phyloP scores from a whole-genome alignment of 2,797 vertebrate genomes.

The Phoxinus dragarum region DNA sequence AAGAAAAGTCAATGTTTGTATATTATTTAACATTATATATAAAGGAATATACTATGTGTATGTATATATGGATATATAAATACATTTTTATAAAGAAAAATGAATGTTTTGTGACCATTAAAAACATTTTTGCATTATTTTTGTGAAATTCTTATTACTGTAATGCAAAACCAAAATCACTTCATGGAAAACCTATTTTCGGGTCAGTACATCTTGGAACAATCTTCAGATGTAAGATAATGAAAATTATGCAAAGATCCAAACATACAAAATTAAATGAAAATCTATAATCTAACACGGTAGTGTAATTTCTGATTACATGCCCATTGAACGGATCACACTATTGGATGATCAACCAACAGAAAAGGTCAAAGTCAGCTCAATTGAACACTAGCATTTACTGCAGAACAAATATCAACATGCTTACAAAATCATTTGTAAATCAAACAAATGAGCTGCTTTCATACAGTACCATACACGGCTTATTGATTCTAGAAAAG shows the following conservation, averaged over 20 bases:
- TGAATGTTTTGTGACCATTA: too few species aligned
- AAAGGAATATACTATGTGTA: too few species aligned
- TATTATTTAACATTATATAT: too few species aligned
- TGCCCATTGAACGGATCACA: background rate
- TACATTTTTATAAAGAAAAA: too few species aligned
- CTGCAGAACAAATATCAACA: conserved; percentile 49
- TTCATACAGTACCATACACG: conserved; percentile 46
- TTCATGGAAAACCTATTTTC: background rate
- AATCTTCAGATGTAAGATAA: background rate
- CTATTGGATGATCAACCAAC: background rate
- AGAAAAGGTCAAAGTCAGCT: conserved; percentile 54
- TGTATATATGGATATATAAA: background rate
- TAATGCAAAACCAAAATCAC: background rate
- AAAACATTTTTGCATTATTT: background rate
- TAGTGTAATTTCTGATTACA: background rate
- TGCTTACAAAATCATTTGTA: conserved; percentile 50
- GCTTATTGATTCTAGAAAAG: conserved; percentile 57
- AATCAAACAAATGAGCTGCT: conserved; percentile 49
- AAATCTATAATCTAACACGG: background rate
- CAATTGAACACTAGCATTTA: conserved; percentile 33
- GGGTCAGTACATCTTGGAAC: background rate
- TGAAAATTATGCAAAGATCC: background rate
- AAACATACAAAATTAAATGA: background rate
- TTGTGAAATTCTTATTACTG: background rate
- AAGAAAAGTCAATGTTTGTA: too few species aligned